A percentile compares a stretch with the other conserved stretches of the same genome.
Conservation (phyloP, 2,113 vertebrate genomes). For the Pterocles orientalis region DNA sequence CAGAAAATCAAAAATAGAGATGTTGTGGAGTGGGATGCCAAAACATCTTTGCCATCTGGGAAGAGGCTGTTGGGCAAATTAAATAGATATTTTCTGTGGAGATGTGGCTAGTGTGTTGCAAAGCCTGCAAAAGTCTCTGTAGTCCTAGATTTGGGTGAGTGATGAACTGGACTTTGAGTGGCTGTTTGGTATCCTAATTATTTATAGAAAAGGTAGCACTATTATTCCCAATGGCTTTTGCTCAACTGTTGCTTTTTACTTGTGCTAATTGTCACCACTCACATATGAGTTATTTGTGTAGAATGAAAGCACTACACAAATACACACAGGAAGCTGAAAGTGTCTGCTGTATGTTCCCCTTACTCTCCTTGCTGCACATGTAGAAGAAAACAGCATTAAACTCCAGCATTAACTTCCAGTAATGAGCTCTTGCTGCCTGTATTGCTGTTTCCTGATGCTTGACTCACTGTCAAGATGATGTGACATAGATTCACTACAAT, state of each 20-base stretch:
- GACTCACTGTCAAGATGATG: neutral
- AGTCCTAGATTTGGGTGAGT: neutral
- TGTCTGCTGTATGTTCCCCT: neutral
- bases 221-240: neutral
- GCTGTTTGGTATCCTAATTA: neutral
- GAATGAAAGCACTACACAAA: neutral
- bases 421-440: neutral
- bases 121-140: neutral
- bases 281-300: neutral
- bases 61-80: constrained; percentile 39
- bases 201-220: constrained; percentile 23
- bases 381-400: neutral
- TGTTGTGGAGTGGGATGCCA: constrained; percentile 53
- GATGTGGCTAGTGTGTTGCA: neutral
- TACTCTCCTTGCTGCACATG: neutral
- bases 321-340: neutral
- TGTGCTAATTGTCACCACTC: neutral
- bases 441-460: neutral
- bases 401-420: neutral
- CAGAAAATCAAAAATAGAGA: constrained; percentile 74
- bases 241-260: neutral
- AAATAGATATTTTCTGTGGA: constrained; percentile 49
- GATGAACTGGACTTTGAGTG: neutral
- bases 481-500: neutral
- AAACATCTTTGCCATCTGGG: constrained; percentile 67